Base-by-base conservation (phyloP, 1,140 invertebrate genomes). In the Eciton burchellii region DNA sequence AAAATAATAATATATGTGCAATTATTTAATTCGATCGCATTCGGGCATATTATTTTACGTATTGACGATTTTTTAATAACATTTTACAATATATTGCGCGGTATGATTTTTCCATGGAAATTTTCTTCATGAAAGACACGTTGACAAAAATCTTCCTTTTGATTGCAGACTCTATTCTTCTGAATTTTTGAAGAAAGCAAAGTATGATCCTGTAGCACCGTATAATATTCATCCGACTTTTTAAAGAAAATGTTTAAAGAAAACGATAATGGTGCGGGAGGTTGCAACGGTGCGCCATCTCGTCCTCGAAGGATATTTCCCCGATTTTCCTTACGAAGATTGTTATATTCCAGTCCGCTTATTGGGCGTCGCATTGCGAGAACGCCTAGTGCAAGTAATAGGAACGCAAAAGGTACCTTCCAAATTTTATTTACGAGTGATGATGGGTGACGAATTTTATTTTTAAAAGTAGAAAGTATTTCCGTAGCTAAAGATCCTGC, bases 271-370 rank as follows among this genome's bases (percentile, higher is more conserved):
- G 90, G 82, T 54, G 70, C 89, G 56, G 89, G 88, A 82, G 89
- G 90, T 66, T 93, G 92, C 82, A 93, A 90, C 54, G 87, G 85
- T 45, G 89, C 83, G 63, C 87, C 87, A 81, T 72, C 91, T 4
- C 91, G 93, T 83, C 89, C 91, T 65, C 88, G 92, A 41, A 87
- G 93, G 87, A 62, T 92, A 45, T 91, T 94, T 83, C 92, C 94
- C 56, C 90, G 94, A 63, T 95, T 95, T 89, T 95, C 94, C 8
- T 86, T 95, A 9, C 89, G 94, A 16, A 89, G 94, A 84, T 88
- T 95, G 4, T 90, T 95, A 4, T 94, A 95, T 76, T 93, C 94
- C 6, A 94, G 94, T 85, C 94, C 94, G 3, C 82, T 95, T 21
- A 92, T 95, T 35, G 94, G 93, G 1, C 90, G 94, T 4, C 88